Percentiles rank a stretch among this genome's conserved stretches.
Conservation (phyloP, 1,140 invertebrate species). For the Conus ventricosus region DNA sequence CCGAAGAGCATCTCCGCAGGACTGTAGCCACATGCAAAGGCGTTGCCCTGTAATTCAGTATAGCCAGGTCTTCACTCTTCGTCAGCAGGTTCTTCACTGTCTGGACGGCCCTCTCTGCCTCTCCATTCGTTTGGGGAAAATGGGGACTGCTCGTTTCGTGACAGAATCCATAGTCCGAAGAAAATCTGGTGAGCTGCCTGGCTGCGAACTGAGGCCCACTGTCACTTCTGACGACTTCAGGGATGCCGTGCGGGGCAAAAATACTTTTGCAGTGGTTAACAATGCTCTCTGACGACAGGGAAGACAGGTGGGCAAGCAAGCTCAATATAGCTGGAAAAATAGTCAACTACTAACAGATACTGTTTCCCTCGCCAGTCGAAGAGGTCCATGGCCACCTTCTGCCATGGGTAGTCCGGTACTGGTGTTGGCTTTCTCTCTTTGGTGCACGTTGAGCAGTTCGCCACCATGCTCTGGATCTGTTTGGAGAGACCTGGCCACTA, state of each 20-base stretch:
- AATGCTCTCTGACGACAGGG: slow-evolving; percentile 16
- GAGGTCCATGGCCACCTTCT: slow-evolving; percentile 45
- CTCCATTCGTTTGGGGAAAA: slow-evolving; percentile 50
- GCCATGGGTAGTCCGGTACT: slow-evolving; percentile 40
- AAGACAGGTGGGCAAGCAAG: slow-evolving; percentile 25
- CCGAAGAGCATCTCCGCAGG: background rate
- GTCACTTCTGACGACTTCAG: slow-evolving; percentile 52
- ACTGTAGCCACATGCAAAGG: background rate
- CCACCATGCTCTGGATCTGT: background rate
- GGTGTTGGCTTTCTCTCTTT: slow-evolving; percentile 9
- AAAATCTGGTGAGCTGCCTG: slow-evolving; percentile 71
- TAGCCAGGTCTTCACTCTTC: slow-evolving; percentile 43
- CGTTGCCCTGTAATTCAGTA: background rate
- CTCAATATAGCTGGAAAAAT: slow-evolving; percentile 47
- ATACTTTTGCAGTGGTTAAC: slow-evolving; percentile 44
- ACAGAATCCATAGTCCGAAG: slow-evolving; percentile 69
- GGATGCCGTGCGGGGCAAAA: slow-evolving; percentile 54
- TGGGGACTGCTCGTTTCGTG: slow-evolving; percentile 69
- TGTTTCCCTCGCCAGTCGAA: slow-evolving; percentile 30
- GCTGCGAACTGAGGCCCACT: slow-evolving; percentile 72
- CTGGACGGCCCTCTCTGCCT: slow-evolving; percentile 51
- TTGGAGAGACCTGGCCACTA: background rate
- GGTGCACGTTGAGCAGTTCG: background rate
- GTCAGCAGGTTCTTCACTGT: slow-evolving; percentile 48
- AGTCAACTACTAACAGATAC: slow-evolving; percentile 43